A percentile compares a stretch with the other conserved stretches of the same genome.
Evolutionary conservation across 1,140 invertebrate genomes (phyloP).

Genomic region (Ips nitidus): DNA sequence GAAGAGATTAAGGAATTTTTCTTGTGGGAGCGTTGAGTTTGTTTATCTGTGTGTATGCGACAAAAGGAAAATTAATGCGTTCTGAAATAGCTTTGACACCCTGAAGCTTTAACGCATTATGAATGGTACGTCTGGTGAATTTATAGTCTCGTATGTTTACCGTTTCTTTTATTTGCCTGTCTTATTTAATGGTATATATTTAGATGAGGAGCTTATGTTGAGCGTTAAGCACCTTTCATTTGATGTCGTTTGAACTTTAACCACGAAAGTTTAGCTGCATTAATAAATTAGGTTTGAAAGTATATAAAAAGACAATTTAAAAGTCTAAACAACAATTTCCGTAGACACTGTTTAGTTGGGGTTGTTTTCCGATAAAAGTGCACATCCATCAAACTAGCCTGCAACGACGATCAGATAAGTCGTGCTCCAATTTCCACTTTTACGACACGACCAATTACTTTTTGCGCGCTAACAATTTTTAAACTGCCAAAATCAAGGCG

Average conservation of each 20-base stretch:
- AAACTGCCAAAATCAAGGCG: slow-evolving; percentile 22
- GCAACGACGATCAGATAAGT: slow-evolving; percentile 20
- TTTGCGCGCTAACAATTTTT: slow-evolving; percentile 21
- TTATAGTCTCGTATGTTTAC: too few species aligned
- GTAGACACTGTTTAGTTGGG: neutral
- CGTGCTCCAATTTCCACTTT: slow-evolving; percentile 21
- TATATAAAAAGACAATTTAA: slow-evolving; percentile 1
- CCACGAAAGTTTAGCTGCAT: neutral
- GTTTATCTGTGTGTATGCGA: too few species aligned
- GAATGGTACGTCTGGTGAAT: too few species aligned
- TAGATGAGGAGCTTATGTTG: neutral
- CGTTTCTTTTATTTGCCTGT: too few species aligned
- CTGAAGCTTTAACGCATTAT: too few species aligned
- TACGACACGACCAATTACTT: slow-evolving; percentile 22
- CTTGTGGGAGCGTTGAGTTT: too few species aligned
- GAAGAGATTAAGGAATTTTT: too few species aligned
- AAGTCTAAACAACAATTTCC: neutral
- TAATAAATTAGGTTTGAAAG: neutral
- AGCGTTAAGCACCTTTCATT: neutral
- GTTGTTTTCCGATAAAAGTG: slow-evolving; percentile 11
- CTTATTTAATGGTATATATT: neutral
- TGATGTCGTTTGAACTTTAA: neutral
- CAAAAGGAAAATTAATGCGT: too few species aligned
- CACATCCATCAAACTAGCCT: slow-evolving; percentile 19
- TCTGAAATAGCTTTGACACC: too few species aligned